Conservation (phyloP, 2,797 vertebrate genomes). For the Typhlichthys subterraneus region DNA sequence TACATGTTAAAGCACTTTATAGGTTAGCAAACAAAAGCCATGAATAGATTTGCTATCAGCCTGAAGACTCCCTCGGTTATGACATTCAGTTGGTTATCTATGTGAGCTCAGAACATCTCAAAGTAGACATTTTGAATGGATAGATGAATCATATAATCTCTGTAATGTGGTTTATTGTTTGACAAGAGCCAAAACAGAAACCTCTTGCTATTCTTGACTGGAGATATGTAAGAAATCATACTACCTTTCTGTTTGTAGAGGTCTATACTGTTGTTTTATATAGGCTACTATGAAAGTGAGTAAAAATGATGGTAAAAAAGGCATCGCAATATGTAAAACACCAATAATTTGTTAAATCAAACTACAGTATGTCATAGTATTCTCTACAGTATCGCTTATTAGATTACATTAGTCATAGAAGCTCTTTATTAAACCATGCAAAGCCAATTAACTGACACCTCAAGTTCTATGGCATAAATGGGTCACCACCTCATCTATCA, state of each 20-base stretch:
- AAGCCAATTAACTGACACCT: constrained; percentile 64
- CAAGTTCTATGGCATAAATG: constrained; percentile 54
- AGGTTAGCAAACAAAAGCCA: too few relatives aligned
- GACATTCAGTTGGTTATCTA: too few relatives aligned
- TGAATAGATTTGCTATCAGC: not conserved
- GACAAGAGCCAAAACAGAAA: too few relatives aligned
- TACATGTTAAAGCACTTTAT: not conserved
- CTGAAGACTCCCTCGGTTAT: not conserved
- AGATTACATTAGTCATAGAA: constrained; percentile 56
- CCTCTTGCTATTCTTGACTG: too few relatives aligned
- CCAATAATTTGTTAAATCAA: constrained; percentile 68
- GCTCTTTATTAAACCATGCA: constrained; percentile 64
- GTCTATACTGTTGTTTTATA: not conserved
- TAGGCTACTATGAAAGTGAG: not conserved
- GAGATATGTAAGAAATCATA: too few relatives aligned
- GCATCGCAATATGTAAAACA: constrained; percentile 43
- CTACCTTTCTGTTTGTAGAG: too few relatives aligned
- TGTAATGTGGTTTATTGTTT: too few relatives aligned
- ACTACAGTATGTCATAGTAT: constrained; percentile 38
- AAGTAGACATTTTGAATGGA: too few relatives aligned
- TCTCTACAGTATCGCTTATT: constrained; percentile 58
- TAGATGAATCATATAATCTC: too few relatives aligned
- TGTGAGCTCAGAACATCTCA: too few relatives aligned
- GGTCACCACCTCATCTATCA: constrained; percentile 29
- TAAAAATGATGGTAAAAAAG: constrained; percentile 26